Base-by-base conservation (phyloP, 2,888 invertebrate genomes). In the Romanomermis culicivorax region DNA sequence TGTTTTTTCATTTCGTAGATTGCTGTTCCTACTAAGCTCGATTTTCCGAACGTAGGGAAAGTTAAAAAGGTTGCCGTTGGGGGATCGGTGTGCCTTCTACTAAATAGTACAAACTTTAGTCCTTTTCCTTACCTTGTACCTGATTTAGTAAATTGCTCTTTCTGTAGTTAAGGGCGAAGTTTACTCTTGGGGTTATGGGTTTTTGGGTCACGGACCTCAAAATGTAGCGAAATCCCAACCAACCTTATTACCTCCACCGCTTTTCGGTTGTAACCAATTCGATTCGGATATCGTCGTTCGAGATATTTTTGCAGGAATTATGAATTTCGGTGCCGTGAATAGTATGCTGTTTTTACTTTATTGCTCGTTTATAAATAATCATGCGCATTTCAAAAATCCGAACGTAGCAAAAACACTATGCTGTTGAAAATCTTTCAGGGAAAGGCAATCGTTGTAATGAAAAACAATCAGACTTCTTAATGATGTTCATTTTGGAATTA, bases 151-250 rank as follows among this genome's bases (percentile, higher is more conserved):
- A n/a, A n/a, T n/a, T 23, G 47, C 47, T 17, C 47, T 17, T 36
- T 36, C 17, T 45, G 7, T 23, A 45, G 47, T 17, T 7, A 20
- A 11, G 23, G 47, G 88, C 0, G 76, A 83, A 27, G 85, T 85
- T 0, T 91, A 79, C 68, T 81, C 83, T 0, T 95, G 93, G 93
- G 93, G 95, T 2, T 89, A 77, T 69, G 95, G 95, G 30, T 75
- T 89, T 54, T 73, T 95, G 30, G 93, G 93, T 0, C 77, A 82
- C 30, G 93, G 93, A 0, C 91, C 91, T 0, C 74, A 77, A 54
- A 80, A 82, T 1, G 77, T 80, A 54, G 76, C 77, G 53, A 73
- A 79, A 1, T 65, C 71, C 1, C 73, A 71, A 57, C 91, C 93
- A 0, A 76, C 80, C 48, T 72, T 76, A 58, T 77, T 95, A 55